Conservation (phyloP, 2,797 vertebrate genomes). For the Buphagus erythrorhynchus region DNA sequence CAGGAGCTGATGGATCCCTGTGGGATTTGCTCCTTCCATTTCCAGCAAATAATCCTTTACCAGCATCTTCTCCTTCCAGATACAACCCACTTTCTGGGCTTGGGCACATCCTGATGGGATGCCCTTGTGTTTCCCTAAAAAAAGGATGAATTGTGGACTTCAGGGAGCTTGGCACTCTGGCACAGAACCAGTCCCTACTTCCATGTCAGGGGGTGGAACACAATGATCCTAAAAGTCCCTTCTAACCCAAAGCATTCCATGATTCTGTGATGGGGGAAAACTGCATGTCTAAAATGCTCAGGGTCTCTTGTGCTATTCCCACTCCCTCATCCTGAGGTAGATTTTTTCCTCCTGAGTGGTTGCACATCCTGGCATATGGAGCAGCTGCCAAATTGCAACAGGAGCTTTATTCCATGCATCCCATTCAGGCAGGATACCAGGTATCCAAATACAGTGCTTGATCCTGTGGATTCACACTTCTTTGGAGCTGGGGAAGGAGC, state of each 20-base stretch:
- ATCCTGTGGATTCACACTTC: not conserved
- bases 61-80: not conserved
- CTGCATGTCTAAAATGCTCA: not conserved
- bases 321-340: not conserved
- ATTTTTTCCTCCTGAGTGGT: not conserved
- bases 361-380: not conserved
- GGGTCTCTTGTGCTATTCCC: not conserved
- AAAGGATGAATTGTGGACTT: not conserved
- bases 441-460: not conserved
- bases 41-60: not conserved
- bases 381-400: not conserved
- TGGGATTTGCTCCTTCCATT: not conserved
- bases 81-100: not conserved
- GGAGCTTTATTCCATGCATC: not conserved
- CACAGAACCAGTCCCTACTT: not conserved
- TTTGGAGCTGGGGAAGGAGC: not conserved
- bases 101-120: not conserved
- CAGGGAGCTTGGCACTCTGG: not conserved
- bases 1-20: not conserved
- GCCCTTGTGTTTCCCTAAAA: not conserved
- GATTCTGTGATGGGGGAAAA: not conserved
- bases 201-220: not conserved
- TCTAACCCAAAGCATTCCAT: not conserved
- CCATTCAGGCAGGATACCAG: not conserved
- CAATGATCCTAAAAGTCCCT: not conserved